These are phyloP conservation scores for Simalia tracyae DNA, from an alignment of 2,797 vertebrate species.

Conservation along the genomic window DNA sequence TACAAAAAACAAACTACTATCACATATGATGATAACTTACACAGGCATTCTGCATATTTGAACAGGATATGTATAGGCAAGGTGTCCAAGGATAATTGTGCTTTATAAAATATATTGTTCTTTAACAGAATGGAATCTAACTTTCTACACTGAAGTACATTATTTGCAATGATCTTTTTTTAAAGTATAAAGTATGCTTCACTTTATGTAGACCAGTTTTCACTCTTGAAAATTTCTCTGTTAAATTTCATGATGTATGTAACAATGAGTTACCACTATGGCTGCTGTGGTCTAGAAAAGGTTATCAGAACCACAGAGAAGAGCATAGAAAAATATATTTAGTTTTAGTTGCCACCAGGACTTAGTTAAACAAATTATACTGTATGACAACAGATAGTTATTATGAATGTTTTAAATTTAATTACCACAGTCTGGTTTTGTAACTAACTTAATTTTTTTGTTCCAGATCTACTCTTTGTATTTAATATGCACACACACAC, in stretches of 20 bases:
- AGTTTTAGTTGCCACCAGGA: not conserved
- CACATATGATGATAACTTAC: not conserved
- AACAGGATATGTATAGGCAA: not conserved
- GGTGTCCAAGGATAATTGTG: not conserved
- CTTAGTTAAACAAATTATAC: constrained; percentile 12
- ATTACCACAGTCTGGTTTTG: constrained; percentile 18
- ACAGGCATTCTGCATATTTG: not conserved
- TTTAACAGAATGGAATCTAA: not conserved
- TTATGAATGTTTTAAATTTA: constrained; percentile 26
- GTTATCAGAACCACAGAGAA: not conserved
- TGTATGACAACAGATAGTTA: not conserved
- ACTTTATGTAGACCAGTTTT: not conserved
- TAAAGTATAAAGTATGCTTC: not conserved
- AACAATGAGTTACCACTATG: not conserved
- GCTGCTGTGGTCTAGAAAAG: not conserved
- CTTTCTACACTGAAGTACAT: not conserved
- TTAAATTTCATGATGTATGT: not conserved
- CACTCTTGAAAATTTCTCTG: not conserved
- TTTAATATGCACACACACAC: not conserved
- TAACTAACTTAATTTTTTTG: not conserved
- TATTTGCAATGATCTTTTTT: not conserved
- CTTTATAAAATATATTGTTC: not conserved
- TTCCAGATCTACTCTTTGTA: not conserved
- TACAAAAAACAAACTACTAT: not conserved
- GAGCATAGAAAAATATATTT: not conserved